Base-by-base conservation (phyloP, 2,797 vertebrate species). In the Halcyon leucocephala region DNA sequence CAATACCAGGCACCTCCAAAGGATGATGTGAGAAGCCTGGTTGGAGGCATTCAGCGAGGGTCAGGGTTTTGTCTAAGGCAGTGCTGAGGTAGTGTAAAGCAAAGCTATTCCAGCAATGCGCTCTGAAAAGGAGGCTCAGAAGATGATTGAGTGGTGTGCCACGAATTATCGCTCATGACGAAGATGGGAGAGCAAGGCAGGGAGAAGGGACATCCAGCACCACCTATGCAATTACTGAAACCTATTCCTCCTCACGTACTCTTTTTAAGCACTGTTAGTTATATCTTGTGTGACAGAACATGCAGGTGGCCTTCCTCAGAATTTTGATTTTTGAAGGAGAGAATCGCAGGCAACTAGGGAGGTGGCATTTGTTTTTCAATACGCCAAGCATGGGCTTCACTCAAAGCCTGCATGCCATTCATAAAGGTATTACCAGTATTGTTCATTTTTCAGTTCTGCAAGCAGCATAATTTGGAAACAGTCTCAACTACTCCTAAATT, bases 71-170 rank as follows among this genome's bases (percentile, higher is more conserved):
- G 86, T 54, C 44, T 28, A 21, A 71, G 78, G 67, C 60, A 52
- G 55, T 41, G 70, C 24, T 1, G 9, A 66, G 76, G 37, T 3
- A 39, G 66, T 49, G 25, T 2, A 44, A 70, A 82, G 49, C 19
- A 58, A 77, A 73, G 26, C 44, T 80, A 89, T 89, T 73, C 67
- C 71, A 80, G 60, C 28, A 70, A 73, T 9, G 33, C 39, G 11
- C 51, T 90, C 49, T 41, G 60, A 95, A n/a, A n/a, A 24, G 52
- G 17, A 89, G 60, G 52, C 33, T 87, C 60, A n/a, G 80, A 58
- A 61, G 17, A 14, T 35, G n/a, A 37, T 4, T 17, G 18, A 54
- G 28, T 10, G 28, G 19, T 1, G 0, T 14, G 46, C 24, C 35
- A 51, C 0, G 0, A 46, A 62, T 46, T 82, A 22, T n/a, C 33